These are phyloP conservation scores for Lottia scabra DNA, from an alignment of 2,888 invertebrate species.

Conservation along the genomic window DNA sequence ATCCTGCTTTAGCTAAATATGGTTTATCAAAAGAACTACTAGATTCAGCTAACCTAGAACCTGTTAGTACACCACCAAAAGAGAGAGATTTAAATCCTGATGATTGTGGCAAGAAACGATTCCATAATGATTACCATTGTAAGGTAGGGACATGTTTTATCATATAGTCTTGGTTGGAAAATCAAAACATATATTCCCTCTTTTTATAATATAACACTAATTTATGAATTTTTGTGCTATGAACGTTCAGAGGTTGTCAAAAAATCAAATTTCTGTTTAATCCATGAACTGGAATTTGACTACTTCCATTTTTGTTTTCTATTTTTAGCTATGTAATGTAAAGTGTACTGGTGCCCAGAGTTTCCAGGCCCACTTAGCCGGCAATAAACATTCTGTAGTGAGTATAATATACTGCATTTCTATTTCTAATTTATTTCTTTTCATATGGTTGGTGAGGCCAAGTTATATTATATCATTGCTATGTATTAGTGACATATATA, in stretches of 20 bases:
- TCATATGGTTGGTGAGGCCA: conserved; percentile 20
- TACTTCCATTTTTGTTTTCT: not conserved
- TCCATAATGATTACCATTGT: conserved; percentile 31
- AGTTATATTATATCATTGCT: not conserved
- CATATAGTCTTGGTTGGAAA: not conserved
- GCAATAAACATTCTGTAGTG: conserved; percentile 44
- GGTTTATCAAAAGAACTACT: not conserved
- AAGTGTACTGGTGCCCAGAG: conserved; percentile 39
- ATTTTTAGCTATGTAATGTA: conserved; percentile 40
- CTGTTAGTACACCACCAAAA: not conserved
- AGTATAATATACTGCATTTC: conserved; percentile 18
- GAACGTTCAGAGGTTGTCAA: no score
- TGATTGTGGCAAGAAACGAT: conserved; percentile 31
- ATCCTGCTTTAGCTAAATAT: not conserved
- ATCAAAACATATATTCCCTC: no score
- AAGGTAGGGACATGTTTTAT: conserved; percentile 21
- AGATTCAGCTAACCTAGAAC: not conserved
- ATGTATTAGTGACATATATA: no score
- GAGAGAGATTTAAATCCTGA: conserved; percentile 26
- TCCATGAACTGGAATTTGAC: no score
- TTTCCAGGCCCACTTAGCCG: conserved; percentile 41
- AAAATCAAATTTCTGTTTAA: no score
- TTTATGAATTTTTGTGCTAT: no score
- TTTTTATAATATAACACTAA: no score
- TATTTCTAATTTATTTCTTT: conserved; percentile 4